Evolutionary conservation across 2,888 invertebrate genomes (phyloP), one percentile per base, ranked within the genome.

Genomic region (Dolichomitus sp.): DNA sequence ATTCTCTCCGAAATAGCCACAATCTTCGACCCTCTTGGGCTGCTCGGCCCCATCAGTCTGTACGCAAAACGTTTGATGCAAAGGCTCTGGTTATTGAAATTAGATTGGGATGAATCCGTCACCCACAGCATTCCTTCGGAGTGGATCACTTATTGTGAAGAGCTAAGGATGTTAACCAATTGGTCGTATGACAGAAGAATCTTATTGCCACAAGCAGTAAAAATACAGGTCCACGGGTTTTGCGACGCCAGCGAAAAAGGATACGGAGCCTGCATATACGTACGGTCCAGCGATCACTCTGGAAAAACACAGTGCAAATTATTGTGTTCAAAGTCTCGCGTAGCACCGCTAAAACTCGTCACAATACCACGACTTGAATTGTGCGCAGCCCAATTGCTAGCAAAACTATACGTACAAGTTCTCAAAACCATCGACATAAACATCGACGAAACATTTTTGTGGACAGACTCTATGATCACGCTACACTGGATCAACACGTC

Each of bases 71-170:
- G 12, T 57, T 30, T 57, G 14, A 57, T 27, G 54, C 30, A 57
- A 27, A 0, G 14, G 27, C 30, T 23, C 17, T 57, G 54, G 54
- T 3, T 27, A 6, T 1, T 19, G 0, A 19, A 23, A 23, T 23
- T 59, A 2, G 30, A 59, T 37, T 70, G 70, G 59, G 70, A 70
- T 14, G 57, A 70, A 42, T 59, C 54, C 37, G 23, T 23, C 23
- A 23, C 2, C 2, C 2, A 2, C 23, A 23, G 23, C 23, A 23
- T 23, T 2, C 23, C 52, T 19, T 50, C 68, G 1, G 52, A 52
- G 9, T 69, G 68, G 68, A 52, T 11, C 37, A 69, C 11, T 6
- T 69, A 50, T 50, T 69, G 68, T 19, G 52, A 37, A 19, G 68
- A 69, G 23, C 17, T 52, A 37, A 52, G 14, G 9, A 14, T 19